A percentile compares a stretch with the other conserved stretches of the same genome.
Conservation (phyloP, 2,888 invertebrate species). For the Drosophila engyochracea region DNA sequence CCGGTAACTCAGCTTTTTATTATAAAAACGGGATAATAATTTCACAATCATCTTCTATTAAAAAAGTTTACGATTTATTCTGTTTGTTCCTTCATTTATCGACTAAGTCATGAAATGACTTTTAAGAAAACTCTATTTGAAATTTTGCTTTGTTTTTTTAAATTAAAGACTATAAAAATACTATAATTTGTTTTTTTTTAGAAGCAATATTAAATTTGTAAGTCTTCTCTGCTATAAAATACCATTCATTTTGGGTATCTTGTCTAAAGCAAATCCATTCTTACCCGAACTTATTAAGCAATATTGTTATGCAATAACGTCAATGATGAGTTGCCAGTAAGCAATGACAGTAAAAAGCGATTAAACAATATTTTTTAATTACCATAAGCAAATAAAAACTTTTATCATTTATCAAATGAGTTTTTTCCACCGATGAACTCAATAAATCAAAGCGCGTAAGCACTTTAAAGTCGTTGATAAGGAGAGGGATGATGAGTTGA, state of each 20-base stretch:
- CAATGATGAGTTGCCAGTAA: constrained; percentile 47
- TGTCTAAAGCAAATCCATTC: neutral
- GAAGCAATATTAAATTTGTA: neutral
- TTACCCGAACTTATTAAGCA: neutral
- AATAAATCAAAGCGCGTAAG: constrained; percentile 74
- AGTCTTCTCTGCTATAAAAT: neutral
- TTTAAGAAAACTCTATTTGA: neutral
- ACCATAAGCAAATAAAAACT: constrained; percentile 69
- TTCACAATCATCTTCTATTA: neutral
- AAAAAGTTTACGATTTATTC: neutral
- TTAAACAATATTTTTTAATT: constrained; percentile 74
- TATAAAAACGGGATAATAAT: neutral
- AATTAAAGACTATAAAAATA: neutral
- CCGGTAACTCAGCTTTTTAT: neutral
- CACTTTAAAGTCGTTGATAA: constrained; percentile 49
- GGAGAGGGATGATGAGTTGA: constrained; percentile 34
- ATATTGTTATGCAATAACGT: neutral
- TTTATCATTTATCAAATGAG: constrained; percentile 74
- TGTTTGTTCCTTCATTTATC: neutral
- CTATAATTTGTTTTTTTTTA: neutral
- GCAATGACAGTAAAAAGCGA: constrained; percentile 23
- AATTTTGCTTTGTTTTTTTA: neutral
- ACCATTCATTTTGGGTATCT: neutral
- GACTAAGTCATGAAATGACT: neutral
- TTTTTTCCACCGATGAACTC: constrained; percentile 52